Conservation (phyloP, 2,888 invertebrate genomes). For the Eurytoma californica region DNA sequence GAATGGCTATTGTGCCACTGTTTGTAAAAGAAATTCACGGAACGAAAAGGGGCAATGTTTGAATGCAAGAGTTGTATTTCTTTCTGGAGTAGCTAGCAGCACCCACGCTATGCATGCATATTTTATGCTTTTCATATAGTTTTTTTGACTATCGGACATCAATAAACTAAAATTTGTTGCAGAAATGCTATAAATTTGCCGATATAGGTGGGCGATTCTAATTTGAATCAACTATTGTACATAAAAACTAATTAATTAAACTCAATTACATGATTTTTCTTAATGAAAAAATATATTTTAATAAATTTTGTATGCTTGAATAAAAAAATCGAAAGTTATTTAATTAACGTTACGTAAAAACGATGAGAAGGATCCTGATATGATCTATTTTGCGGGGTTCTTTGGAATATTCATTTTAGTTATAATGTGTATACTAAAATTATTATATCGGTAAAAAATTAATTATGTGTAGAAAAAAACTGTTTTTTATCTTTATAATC, state of each 20-base stretch:
- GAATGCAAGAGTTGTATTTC: constrained; percentile 33
- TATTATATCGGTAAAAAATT: too few relatives aligned
- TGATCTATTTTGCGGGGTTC: too few relatives aligned
- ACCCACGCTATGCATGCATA: constrained; percentile 33
- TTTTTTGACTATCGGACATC: constrained; percentile 11
- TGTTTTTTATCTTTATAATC: too few relatives aligned
- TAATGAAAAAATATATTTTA: not conserved
- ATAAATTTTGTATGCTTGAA: constrained; percentile 14
- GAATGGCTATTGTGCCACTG: constrained; percentile 15
- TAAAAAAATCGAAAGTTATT: not conserved
- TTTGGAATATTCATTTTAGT: too few relatives aligned
- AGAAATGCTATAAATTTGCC: constrained; percentile 19
- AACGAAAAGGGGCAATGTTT: constrained; percentile 24
- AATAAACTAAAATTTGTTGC: constrained; percentile 15
- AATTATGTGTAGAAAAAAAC: too few relatives aligned
- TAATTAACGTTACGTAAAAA: too few relatives aligned
- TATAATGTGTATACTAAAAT: too few relatives aligned
- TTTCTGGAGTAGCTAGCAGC: constrained; percentile 24
- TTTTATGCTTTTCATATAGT: constrained; percentile 7
- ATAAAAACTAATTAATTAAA: constrained; percentile 5
- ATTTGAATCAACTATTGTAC: constrained; percentile 28
- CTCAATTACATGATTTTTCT: constrained; percentile 7
- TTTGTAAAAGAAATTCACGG: constrained; percentile 17
- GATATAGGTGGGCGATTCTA: constrained; percentile 1
- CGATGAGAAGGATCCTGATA: too few relatives aligned